Evolutionary conservation across 30 jellyfish, hydroid and myxozoan species (phyloP).

Genomic region (Turritopsis dohrnii): DNA sequence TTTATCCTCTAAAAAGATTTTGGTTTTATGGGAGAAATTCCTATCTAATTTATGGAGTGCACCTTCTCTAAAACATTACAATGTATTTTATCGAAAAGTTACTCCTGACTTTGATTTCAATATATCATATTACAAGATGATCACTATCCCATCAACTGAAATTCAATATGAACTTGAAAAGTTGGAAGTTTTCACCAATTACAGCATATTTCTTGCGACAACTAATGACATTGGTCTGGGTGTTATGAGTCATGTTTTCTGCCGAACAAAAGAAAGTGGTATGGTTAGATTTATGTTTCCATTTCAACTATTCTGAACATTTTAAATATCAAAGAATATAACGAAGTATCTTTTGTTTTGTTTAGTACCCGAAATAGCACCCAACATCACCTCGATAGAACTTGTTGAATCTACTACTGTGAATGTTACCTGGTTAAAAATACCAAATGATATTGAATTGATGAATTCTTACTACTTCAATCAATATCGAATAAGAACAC

Average conservation of each 20-base stretch:
- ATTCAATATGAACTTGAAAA: neutral
- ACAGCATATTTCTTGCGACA: neutral
- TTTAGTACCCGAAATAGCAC: neutral
- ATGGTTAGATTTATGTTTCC: neutral
- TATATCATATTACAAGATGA: neutral
- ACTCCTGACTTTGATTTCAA: neutral
- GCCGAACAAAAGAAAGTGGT: neutral
- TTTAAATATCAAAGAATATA: too few relatives aligned
- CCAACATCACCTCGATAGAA: neutral
- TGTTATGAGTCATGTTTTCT: neutral
- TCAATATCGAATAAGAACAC: neutral
- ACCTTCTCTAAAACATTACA: neutral
- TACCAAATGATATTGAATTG: conserved; percentile 7
- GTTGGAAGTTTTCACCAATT: neutral
- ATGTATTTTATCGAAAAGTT: neutral
- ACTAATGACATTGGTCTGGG: conserved; percentile 6
- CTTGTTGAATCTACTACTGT: neutral
- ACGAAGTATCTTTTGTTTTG: neutral
- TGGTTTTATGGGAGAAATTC: neutral
- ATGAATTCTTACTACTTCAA: neutral
- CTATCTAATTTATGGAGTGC: neutral
- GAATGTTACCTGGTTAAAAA: neutral
- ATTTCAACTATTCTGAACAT: too few relatives aligned
- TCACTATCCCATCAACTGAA: neutral
- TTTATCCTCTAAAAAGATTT: neutral